These are phyloP conservation scores for Microplitis manilae DNA, from an alignment of 2,888 invertebrate species.

Conservation along the genomic window DNA sequence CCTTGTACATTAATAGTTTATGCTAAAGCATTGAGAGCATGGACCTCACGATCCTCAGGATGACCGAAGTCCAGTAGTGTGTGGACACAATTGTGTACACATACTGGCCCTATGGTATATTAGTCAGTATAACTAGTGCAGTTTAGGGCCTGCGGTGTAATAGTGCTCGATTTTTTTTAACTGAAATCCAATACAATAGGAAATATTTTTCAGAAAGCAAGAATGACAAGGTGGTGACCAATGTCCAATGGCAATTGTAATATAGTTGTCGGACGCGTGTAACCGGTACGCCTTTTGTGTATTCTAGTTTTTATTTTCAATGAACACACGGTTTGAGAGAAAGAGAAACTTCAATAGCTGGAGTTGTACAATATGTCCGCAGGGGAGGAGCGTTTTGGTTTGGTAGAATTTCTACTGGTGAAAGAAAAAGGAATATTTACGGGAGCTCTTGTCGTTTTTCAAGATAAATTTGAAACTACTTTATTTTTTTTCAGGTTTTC, in stretches of 20 bases:
- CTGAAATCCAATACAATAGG: conserved; percentile 48
- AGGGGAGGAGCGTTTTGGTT: conserved; percentile 56
- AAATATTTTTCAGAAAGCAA: conserved; percentile 55
- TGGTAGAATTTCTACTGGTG: conserved; percentile 51
- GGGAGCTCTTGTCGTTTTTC: conserved; percentile 47
- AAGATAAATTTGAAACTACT: conserved; percentile 16
- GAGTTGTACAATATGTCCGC: conserved; percentile 54
- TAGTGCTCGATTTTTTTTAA: conserved; percentile 2
- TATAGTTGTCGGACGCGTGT: conserved; percentile 60
- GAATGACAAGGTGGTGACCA: conserved; percentile 55
- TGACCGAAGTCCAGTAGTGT: neutral
- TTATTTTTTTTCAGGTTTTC: conserved; percentile 22
- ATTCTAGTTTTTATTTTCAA: conserved; percentile 43
- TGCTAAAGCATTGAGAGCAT: neutral
- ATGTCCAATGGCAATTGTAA: conserved; percentile 59
- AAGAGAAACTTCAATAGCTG: conserved; percentile 53
- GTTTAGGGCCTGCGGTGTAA: neutral
- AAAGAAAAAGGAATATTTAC: conserved; percentile 56
- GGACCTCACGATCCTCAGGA: neutral
- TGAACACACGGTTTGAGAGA: conserved; percentile 33
- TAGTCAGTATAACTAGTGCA: neutral
- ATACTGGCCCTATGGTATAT: neutral
- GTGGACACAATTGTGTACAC: neutral
- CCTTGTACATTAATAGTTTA: neutral
- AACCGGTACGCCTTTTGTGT: conserved; percentile 57